Evolutionary conservation across 2,797 vertebrate genomes (phyloP).

Genomic region (Lepus townsendii): DNA sequence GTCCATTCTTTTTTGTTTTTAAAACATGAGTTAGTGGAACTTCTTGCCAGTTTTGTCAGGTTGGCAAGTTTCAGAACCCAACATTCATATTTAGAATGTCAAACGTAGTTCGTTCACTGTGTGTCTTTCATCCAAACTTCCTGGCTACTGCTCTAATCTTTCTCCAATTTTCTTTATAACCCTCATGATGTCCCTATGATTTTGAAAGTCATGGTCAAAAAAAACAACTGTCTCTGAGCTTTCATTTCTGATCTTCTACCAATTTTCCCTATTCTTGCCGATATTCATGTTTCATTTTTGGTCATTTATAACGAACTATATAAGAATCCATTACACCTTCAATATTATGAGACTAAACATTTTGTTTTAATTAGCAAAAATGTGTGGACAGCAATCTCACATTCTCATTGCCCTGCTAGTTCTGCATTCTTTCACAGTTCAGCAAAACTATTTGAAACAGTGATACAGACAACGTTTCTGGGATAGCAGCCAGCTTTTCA

Average conservation of each 20-base stretch:
- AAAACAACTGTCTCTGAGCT: neutral
- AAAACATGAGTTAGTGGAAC: neutral
- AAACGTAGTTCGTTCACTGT: neutral
- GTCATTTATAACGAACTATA: neutral
- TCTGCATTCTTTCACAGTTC: conserved; percentile 80
- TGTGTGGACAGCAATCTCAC: conserved; percentile 61
- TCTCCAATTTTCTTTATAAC: neutral
- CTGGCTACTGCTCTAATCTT: neutral
- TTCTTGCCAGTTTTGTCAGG: conserved; percentile 21
- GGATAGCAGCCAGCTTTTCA: conserved; percentile 82
- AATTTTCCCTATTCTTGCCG: neutral
- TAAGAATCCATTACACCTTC: neutral
- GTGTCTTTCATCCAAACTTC: neutral
- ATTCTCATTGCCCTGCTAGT: conserved; percentile 62
- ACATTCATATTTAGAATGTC: neutral
- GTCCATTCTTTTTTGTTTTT: neutral
- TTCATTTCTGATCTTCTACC: neutral
- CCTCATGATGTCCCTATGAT: neutral
- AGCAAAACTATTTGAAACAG: conserved; percentile 82
- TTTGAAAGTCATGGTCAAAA: neutral
- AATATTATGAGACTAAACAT: neutral
- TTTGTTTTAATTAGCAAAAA: conserved; percentile 84
- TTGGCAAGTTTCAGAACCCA: neutral
- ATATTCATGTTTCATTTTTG: neutral
- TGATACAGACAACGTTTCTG: conserved; percentile 85